Evolutionary conservation across 2,113 vertebrate genomes (phyloP).

Genomic region (Planiliza haematocheilus): DNA sequence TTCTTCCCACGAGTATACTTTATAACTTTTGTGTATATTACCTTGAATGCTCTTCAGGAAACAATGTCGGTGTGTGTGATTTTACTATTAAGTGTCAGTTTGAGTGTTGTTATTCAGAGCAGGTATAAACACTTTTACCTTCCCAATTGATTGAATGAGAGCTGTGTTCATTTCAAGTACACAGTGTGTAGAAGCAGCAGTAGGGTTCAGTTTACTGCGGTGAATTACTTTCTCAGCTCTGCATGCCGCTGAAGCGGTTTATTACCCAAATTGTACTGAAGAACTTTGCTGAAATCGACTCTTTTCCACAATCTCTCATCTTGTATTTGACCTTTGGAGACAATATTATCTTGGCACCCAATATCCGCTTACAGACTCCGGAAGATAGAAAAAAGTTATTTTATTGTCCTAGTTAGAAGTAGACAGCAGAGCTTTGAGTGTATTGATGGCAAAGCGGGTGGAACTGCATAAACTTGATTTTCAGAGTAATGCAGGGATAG

Average conservation of each 20-base stretch:
- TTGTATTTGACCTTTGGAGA: conserved; percentile 50
- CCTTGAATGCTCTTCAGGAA: conserved; percentile 6
- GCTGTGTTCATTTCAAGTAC: too few relatives aligned
- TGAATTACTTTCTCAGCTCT: not conserved
- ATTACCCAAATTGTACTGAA: not conserved
- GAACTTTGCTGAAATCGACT: not conserved
- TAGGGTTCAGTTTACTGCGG: not conserved
- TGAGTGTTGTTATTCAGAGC: not conserved
- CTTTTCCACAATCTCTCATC: conserved; percentile 32
- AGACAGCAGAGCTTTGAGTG: conserved; percentile 19
- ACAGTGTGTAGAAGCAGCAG: not conserved
- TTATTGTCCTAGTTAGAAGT: conserved; percentile 18
- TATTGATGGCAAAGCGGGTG: conserved; percentile 24
- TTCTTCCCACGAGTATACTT: not conserved
- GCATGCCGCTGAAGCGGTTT: not conserved
- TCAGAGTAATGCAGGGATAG: conserved; percentile 30
- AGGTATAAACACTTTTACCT: not conserved
- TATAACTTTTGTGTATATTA: not conserved
- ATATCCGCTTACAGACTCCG: conserved; percentile 49
- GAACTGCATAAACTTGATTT: conserved; percentile 34
- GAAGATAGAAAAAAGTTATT: conserved; percentile 34
- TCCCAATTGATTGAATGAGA: not conserved
- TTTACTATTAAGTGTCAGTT: not conserved
- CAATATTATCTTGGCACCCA: conserved; percentile 25
- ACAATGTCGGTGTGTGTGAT: not conserved